phyloP scores from a whole-genome alignment of 2,888 invertebrate species.

The Teinopalpus imperialis region DNA sequence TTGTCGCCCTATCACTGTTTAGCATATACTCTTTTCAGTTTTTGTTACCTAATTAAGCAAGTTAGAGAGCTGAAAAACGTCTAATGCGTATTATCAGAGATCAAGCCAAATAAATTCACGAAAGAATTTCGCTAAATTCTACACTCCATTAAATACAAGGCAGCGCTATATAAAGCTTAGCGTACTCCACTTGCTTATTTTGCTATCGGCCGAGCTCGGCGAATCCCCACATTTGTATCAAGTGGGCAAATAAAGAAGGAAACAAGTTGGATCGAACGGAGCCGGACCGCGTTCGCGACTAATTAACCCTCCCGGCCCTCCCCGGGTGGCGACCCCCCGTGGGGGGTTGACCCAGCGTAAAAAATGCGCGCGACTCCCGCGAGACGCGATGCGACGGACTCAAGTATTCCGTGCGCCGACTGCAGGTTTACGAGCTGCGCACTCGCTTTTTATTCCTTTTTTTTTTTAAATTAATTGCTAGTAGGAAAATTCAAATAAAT shows the following conservation, averaged over 20 bases:
- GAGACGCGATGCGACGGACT: conserved; percentile 51
- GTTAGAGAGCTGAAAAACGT: no score
- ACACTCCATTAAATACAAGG: conserved; percentile 13
- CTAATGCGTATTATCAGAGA: no score
- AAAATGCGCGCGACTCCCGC: conserved; percentile 70
- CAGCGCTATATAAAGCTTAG: conserved; percentile 25
- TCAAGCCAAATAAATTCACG: conserved; percentile 5
- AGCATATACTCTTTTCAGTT: no score
- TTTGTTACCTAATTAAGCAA: no score
- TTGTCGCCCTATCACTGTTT: no score
- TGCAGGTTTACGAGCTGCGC: conserved; percentile 34
- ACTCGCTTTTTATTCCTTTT: conserved; percentile 22
- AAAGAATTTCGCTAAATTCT: conserved; percentile 3
- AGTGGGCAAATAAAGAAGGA: conserved; percentile 79
- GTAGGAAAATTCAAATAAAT: neutral
- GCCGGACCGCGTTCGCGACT: conserved; percentile 78
- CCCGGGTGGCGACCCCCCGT: conserved; percentile 40
- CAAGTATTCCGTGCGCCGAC: conserved; percentile 51
- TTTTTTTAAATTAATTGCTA: neutral
- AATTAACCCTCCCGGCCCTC: conserved; percentile 66
- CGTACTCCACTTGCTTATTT: conserved; percentile 30
- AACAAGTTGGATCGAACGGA: conserved; percentile 78
- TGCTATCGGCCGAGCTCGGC: conserved; percentile 32
- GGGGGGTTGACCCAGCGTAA: conserved; percentile 45
- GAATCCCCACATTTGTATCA: conserved; percentile 71